Evolutionary conservation across 53 echinoderm and acorn worm species (phyloP), one percentile per base, ranked within the genome.

Genomic region (Paracentrotus lividus): DNA sequence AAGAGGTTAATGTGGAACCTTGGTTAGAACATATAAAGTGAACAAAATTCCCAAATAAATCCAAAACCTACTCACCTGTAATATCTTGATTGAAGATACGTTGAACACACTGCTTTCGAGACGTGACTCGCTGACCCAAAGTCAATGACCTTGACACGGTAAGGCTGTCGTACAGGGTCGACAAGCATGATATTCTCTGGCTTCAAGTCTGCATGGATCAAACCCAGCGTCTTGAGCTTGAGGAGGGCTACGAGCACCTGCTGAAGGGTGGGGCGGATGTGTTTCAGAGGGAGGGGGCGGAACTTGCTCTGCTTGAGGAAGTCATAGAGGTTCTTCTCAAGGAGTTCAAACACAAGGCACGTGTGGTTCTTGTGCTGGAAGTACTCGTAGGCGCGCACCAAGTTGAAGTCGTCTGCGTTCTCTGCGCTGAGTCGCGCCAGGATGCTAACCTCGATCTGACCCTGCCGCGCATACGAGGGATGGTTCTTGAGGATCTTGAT

Each of bases 341-440:
- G 91, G 38, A 99, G 94, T 84, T 99, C 99, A 93, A 99, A 99
- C 54, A 99, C 99, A 77, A 99, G 92, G 85, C 99, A 99, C 64
- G 99, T 99, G 85, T 99, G 99, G 88, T 96, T 99, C 93, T 99
- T 99, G 86, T 99, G 99, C 92, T 99, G 99, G 93, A 99, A 99
- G 94, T 97, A 99, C 94, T 99, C 99, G 72, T 99, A 99, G 3
- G 99, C 99, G 38, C 99, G 96, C 40, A 99, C 99, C 66, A 99
- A 93, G 91, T 99, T 99, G 60, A 96, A 99, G 66, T 99, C 99
- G 81, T 99, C 99, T 0, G 99, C 99, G 88, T 95, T 99, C 92
- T 99, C 99, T 9, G 99, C 99, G 90, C 97, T 97, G 67, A 97
- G 67, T 58, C 97, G 75, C 49, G 99, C 97, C 12, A 99, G 84